A percentile compares a stretch with the other conserved stretches of the same genome.
phyloP scores from a whole-genome alignment of 1,140 invertebrate genomes.

The Nebria ingens region DNA sequence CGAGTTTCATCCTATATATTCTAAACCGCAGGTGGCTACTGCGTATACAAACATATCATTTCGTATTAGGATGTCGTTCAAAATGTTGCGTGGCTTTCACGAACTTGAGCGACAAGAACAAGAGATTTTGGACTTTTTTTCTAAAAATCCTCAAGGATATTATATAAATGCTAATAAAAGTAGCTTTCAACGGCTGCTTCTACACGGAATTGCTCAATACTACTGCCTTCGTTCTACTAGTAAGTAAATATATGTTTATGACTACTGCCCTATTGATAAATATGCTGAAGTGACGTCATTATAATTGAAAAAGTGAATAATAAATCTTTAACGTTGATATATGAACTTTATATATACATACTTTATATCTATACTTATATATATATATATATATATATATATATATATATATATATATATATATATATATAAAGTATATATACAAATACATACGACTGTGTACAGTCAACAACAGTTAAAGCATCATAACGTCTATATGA shows the following conservation, averaged over 20 bases:
- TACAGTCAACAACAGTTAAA: no score
- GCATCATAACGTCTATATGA: no score
- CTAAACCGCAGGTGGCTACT: conserved; percentile 10
- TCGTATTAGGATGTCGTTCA: conserved; percentile 21
- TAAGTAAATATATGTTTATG: no score
- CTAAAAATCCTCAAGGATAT: conserved; percentile 17
- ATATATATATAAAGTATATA: conserved; percentile 8
- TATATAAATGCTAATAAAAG: conserved; percentile 22
- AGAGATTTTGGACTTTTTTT: conserved; percentile 26
- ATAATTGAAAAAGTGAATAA: no score
- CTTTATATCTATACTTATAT: not conserved
- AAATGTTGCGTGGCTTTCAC: conserved; percentile 23
- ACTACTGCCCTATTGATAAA: no score
- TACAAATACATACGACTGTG: no score
- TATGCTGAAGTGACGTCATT: no score
- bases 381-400: conserved; percentile 9
- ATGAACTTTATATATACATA: not conserved
- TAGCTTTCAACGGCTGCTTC: conserved; percentile 26
- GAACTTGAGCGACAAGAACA: conserved; percentile 21
- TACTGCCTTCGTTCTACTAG: conserved; percentile 25
- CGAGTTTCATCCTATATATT: conserved; percentile 8
- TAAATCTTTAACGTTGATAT: no score
- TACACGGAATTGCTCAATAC: conserved; percentile 28
- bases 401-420: conserved; percentile 10
- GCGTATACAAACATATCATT: conserved; percentile 19